These are phyloP conservation scores for Microcebus jonahi DNA, from an alignment of 2,113 vertebrate species.

Conservation along the genomic window DNA sequence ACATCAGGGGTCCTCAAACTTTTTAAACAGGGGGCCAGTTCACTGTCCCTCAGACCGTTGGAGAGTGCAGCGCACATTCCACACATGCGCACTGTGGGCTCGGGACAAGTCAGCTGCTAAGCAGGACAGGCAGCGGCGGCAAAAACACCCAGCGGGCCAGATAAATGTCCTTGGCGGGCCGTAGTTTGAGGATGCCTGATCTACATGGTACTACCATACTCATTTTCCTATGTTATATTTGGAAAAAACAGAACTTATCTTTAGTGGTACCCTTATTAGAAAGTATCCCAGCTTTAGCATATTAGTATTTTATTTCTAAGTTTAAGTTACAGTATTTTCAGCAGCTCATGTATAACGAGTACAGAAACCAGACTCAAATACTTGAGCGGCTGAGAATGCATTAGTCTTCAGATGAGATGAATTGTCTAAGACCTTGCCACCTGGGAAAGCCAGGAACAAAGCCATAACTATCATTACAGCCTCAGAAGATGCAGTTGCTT, in stretches of 20 bases:
- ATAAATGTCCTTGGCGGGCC: too few relatives aligned
- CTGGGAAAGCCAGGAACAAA: background rate
- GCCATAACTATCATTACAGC: background rate
- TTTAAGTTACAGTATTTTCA: slow-evolving; percentile 50
- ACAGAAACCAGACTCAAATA: background rate
- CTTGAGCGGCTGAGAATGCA: background rate
- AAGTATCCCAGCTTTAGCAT: slow-evolving; percentile 31
- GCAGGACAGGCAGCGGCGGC: too few relatives aligned
- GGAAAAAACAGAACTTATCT: slow-evolving; percentile 26
- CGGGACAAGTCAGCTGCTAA: too few relatives aligned
- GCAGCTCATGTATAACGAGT: background rate
- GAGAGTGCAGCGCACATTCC: too few relatives aligned
- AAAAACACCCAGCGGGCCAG: too few relatives aligned
- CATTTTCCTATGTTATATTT: slow-evolving; percentile 38
- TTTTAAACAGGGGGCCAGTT: too few relatives aligned
- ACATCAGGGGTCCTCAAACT: background rate
- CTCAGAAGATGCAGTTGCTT: background rate
- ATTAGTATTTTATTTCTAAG: background rate
- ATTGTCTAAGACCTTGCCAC: background rate
- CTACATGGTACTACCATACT: slow-evolving; percentile 39
- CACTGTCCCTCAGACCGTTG: too few relatives aligned
- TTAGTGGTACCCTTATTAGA: slow-evolving; percentile 47
- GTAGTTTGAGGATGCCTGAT: background rate
- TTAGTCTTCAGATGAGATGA: background rate
- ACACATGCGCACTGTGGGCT: too few relatives aligned